Conservation (phyloP, 2,113 vertebrate genomes). For the Tylochromis polylepis region DNA sequence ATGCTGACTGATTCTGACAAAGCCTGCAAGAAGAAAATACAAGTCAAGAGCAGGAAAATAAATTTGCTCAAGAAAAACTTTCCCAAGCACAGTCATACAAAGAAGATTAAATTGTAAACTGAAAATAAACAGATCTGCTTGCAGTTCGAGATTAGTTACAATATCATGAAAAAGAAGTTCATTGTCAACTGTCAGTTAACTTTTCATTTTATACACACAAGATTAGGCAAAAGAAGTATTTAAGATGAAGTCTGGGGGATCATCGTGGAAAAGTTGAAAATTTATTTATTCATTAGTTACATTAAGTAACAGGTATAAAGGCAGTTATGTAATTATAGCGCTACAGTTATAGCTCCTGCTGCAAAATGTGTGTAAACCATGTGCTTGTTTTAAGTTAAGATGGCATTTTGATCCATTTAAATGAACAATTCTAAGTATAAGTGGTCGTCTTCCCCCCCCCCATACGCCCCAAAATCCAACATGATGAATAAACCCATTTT, state of each 20-base stretch:
- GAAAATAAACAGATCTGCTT: neutral
- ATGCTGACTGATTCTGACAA: constrained; percentile 19
- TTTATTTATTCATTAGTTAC: neutral
- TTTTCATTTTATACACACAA: neutral
- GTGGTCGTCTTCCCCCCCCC: neutral
- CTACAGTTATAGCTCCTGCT: neutral
- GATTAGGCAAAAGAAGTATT: neutral
- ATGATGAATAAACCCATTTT: too few relatives aligned
- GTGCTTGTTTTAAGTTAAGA: neutral
- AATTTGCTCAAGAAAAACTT: neutral
- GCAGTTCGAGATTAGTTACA: neutral
- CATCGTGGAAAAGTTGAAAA: neutral
- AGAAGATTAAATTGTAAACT: neutral
- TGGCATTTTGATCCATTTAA: too few relatives aligned
- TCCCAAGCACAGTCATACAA: neutral
- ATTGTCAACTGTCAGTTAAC: neutral
- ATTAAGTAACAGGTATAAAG: neutral
- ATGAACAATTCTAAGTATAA: neutral
- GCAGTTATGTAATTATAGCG: neutral
- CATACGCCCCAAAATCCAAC: too few relatives aligned
- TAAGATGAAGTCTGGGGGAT: neutral
- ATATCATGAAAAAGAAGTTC: rapidly evolving
- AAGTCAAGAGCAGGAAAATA: neutral
- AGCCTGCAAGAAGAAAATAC: neutral
- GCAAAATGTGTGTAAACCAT: neutral